Conservation (phyloP, 2,113 vertebrate genomes). For the Turdus rufiventris region DNA sequence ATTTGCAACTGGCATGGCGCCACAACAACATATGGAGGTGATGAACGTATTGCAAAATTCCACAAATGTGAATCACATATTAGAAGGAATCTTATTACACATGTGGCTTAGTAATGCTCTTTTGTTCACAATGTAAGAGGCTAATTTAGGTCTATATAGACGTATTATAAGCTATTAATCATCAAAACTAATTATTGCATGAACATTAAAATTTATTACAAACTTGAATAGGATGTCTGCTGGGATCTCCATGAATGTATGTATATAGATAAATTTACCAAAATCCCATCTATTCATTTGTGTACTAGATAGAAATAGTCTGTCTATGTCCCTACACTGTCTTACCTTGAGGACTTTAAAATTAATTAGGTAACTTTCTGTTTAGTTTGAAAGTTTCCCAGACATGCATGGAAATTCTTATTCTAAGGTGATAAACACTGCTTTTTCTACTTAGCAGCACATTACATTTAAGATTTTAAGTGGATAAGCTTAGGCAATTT, state of each 20-base stretch:
- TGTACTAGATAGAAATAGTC: neutral
- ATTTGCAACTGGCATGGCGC: neutral
- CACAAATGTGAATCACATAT: neutral
- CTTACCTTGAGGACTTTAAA: neutral
- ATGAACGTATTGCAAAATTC: neutral
- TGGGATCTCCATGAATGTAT: neutral
- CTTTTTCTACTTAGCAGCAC: neutral
- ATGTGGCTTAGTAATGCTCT: neutral
- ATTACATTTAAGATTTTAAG: neutral
- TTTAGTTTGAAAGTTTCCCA: neutral
- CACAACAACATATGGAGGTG: conserved; percentile 8
- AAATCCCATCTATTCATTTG: neutral
- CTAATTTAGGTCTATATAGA: neutral
- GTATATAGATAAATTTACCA: neutral
- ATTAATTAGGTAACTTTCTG: neutral
- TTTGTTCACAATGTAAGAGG: neutral
- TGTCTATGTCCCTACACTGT: neutral
- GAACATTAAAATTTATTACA: neutral
- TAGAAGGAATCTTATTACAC: neutral
- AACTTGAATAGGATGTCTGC: neutral
- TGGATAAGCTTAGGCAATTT: neutral
- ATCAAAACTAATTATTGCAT: neutral
- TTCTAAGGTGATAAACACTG: fast-evolving
- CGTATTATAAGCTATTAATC: neutral
- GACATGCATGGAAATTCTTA: neutral